phyloP scores from a whole-genome alignment of 1,140 invertebrate species.

The Leptinotarsa undecemlineata region DNA sequence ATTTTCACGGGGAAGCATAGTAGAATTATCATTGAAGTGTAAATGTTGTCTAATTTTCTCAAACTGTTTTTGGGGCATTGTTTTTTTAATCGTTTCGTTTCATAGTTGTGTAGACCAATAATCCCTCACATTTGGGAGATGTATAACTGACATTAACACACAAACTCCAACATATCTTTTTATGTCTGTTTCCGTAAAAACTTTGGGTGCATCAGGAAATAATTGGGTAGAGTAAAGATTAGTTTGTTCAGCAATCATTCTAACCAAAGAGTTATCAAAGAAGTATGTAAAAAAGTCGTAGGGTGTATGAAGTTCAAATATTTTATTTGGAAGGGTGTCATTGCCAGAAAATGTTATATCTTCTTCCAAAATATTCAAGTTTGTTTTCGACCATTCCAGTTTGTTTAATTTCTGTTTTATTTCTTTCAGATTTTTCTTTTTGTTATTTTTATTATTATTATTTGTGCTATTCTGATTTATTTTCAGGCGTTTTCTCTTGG shows the following conservation, averaged over 20 bases:
- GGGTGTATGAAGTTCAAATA: no score
- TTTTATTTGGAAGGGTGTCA: no score
- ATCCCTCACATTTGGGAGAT: constrained; percentile 8
- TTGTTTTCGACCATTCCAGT: neutral
- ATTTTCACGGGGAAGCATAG: neutral
- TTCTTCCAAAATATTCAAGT: no score
- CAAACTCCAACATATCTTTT: constrained; percentile 17
- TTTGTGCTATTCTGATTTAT: neutral
- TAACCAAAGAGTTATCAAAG: no score
- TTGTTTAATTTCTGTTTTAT: constrained; percentile 9
- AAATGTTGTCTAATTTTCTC: constrained; percentile 5
- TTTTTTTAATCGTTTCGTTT: constrained; percentile 12
- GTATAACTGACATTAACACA: constrained; percentile 24
- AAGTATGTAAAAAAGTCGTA: no score
- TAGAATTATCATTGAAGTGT: constrained; percentile 25
- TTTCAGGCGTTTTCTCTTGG: no score
- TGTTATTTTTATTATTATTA: neutral
- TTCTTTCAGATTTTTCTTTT: neutral
- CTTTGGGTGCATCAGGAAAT: constrained; percentile 13
- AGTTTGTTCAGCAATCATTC: neutral
- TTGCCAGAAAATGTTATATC: no score
- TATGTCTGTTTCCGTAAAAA: constrained; percentile 6
- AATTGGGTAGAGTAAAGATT: neutral
- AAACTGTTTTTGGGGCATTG: constrained; percentile 8
- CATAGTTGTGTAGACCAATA: constrained; percentile 3